Evolutionary conservation across 2,113 vertebrate species (phyloP).

Genomic region (Chloropsis cyanopogon): DNA sequence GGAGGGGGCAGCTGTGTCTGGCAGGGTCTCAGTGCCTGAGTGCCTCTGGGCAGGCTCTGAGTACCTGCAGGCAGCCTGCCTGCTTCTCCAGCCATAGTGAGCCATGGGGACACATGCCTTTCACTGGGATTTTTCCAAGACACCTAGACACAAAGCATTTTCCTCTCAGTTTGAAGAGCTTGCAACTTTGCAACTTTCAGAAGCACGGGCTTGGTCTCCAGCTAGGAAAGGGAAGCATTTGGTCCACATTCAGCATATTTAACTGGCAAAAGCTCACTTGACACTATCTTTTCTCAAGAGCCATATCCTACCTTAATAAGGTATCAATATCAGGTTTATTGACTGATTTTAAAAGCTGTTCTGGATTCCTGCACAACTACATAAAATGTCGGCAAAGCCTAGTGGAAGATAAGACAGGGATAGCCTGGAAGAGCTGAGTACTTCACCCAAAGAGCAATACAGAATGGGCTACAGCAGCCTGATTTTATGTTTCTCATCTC

Average conservation of each 20-base stretch:
- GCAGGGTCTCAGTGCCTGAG: neutral
- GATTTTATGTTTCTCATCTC: neutral
- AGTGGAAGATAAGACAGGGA: neutral
- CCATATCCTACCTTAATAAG: neutral
- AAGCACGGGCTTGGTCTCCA: neutral
- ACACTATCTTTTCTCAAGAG: neutral
- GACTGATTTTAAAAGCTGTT: neutral
- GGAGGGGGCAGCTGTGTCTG: neutral
- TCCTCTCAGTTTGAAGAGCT: neutral
- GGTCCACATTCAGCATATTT: neutral
- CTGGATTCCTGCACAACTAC: neutral
- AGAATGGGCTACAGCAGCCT: neutral
- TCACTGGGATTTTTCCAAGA: neutral
- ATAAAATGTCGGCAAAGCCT: neutral
- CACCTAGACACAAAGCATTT: neutral
- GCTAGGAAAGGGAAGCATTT: neutral
- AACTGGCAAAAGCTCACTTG: neutral
- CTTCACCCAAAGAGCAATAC: neutral
- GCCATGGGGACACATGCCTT: neutral
- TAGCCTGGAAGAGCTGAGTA: neutral
- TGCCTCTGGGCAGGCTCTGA: neutral
- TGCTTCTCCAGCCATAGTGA: neutral
- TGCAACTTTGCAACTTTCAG: neutral
- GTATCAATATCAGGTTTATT: neutral
- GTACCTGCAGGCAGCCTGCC: neutral